These are phyloP conservation scores for Ectropis crepuscularia DNA, from an alignment of 2,888 invertebrate genomes.

Conservation along the genomic window DNA sequence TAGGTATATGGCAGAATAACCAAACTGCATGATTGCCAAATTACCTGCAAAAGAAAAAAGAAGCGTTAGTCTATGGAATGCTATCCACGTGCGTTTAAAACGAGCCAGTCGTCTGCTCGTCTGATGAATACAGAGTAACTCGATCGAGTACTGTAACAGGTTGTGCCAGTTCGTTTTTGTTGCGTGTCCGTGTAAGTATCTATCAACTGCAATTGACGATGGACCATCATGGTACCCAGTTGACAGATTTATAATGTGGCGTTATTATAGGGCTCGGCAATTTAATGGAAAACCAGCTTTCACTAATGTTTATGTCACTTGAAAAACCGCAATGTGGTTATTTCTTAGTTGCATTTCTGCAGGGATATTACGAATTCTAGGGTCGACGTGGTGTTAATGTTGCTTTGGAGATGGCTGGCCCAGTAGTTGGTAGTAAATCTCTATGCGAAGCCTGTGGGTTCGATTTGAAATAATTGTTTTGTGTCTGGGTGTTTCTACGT, in stretches of 20 bases:
- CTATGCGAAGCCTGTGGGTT: too few relatives aligned
- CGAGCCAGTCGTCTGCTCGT: constrained; percentile 37
- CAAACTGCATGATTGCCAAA: constrained; percentile 35
- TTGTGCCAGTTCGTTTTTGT: constrained; percentile 13
- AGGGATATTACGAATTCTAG: too few relatives aligned
- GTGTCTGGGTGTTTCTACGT: too few relatives aligned
- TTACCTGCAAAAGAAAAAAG: constrained; percentile 49
- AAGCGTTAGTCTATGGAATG: constrained; percentile 45
- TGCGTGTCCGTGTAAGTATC: background rate
- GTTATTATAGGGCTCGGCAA: background rate
- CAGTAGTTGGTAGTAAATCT: too few relatives aligned
- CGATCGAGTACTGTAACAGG: constrained; percentile 33
- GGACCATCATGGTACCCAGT: background rate
- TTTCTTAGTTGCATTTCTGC: too few relatives aligned
- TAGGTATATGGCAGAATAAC: constrained; percentile 39
- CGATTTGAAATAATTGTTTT: too few relatives aligned
- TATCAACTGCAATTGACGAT: constrained; percentile 1
- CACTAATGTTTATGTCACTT: background rate
- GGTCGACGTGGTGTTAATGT: too few relatives aligned
- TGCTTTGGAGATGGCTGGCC: too few relatives aligned
- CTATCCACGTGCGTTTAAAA: constrained; percentile 52
- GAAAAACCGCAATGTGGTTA: too few relatives aligned
- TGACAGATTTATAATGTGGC: background rate
- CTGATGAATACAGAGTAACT: constrained; percentile 48
- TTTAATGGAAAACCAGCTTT: background rate